A percentile compares a stretch with the other conserved stretches of the same genome.
Evolutionary conservation across 2,113 vertebrate species (phyloP).

Genomic region (Lepidothrix coronata): DNA sequence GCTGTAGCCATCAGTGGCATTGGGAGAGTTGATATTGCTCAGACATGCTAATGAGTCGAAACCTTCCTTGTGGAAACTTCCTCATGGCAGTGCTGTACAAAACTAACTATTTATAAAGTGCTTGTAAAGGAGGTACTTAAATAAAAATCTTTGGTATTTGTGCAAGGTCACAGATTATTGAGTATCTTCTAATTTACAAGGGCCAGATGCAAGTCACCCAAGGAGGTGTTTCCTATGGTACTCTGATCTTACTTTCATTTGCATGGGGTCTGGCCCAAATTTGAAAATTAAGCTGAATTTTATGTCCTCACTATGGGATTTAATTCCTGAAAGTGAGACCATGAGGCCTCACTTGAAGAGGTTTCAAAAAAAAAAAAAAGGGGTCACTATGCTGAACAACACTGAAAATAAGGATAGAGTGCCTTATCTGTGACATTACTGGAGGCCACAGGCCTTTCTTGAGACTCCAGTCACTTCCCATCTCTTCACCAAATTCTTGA

Average conservation of each 20-base stretch:
- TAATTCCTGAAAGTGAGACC: background rate
- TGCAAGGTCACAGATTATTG: background rate
- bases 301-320: background rate
- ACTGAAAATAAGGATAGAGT: background rate
- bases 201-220: background rate
- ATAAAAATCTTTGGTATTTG: background rate
- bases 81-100: background rate
- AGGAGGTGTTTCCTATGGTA: background rate
- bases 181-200: background rate
- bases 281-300: background rate
- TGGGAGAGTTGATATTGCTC: background rate
- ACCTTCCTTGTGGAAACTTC: background rate
- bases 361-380: background rate
- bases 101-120: background rate
- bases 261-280: background rate
- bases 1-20: background rate
- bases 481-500: background rate
- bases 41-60: accelerated
- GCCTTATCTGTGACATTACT: background rate
- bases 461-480: background rate
- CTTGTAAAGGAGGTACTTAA: background rate
- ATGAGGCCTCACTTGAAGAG: background rate
- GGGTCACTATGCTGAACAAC: background rate
- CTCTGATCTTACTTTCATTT: background rate
- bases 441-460: background rate